Percentiles rank a stretch among this genome's conserved stretches.
phyloP scores from a whole-genome alignment of 2,113 vertebrate genomes.

The Lophotis ruficrista region DNA sequence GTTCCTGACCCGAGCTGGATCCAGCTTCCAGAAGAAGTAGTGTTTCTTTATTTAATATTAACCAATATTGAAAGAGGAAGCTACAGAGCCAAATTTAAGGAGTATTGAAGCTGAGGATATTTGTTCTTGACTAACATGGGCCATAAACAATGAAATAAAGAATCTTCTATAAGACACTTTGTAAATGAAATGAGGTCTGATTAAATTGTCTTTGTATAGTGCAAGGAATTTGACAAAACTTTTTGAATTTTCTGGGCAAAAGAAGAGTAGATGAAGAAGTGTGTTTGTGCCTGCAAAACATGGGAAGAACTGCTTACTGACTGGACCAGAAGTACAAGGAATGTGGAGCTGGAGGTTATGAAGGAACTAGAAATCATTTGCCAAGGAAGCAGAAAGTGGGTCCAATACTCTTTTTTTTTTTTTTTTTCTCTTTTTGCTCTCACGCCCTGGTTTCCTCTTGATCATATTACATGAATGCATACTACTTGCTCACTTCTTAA shows the following conservation, averaged over 20 bases:
- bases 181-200: background rate
- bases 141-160: background rate
- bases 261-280: background rate
- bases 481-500: background rate
- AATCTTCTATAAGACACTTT: fast-evolving
- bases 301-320: background rate
- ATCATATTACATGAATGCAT: background rate
- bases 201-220: background rate
- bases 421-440: background rate
- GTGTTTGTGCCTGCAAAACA: background rate
- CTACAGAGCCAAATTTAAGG: background rate
- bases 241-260: background rate
- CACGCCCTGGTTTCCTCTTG: background rate
- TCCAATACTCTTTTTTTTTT: background rate
- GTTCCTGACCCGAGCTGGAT: background rate
- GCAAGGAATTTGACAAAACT: background rate
- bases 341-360: background rate
- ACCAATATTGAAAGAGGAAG: background rate
- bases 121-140: background rate
- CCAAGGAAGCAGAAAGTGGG: background rate
- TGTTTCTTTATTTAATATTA: background rate
- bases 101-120: background rate
- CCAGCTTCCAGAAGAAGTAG: background rate
- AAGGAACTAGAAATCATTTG: background rate
- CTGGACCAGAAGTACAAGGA: background rate